Evolutionary conservation across 2,888 invertebrate species (phyloP), one percentile per base, ranked within the genome.

Genomic region (Blomia tropicalis): DNA sequence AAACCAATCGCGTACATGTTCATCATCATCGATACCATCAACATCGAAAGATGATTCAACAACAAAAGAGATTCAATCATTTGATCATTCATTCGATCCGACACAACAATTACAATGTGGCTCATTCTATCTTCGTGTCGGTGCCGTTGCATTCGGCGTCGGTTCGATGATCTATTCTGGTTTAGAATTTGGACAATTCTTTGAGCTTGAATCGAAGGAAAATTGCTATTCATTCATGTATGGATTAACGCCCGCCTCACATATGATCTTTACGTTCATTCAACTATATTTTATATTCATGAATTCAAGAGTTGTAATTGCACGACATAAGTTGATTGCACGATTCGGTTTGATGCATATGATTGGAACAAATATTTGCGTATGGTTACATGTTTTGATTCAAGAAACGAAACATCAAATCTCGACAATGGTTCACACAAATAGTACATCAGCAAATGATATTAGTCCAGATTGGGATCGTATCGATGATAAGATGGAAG

Each of bases 201-300:
- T 93, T 76, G 93, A 95, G 75, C 75, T 88, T 68, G 86, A 90
- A 73, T 80, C 84, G 64, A 85, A 90, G 74, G 86, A 87, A 23
- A 87, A 87, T 72, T 93, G 93, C 72, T 87, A 89, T 76, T 89
- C 90, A 73, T 84, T 91, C 44, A 80, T 92, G 70, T 77, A 88
- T 64, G 91, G 90, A 0, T 77, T 92, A 59, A 88, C 91, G 2
- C 92, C 93, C 0, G 85, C 90, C 4, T 85, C 90, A 0, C 80
- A 91, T 68, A 89, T 93, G 85, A 85, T 87, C 62, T 93, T 95
- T 77, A 93, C 91, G 71, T 92, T 95, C 75, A 86, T 91, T 71
- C 93, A 95, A 77, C 89, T 95, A 83, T 95, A 95, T 76, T 95
- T 95, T 77, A 90, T 95, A 75, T 95, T 95, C 78, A 81, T 93